Evolutionary conservation across 2,113 vertebrate genomes (phyloP).

Genomic region (Engystomops pustulosus): DNA sequence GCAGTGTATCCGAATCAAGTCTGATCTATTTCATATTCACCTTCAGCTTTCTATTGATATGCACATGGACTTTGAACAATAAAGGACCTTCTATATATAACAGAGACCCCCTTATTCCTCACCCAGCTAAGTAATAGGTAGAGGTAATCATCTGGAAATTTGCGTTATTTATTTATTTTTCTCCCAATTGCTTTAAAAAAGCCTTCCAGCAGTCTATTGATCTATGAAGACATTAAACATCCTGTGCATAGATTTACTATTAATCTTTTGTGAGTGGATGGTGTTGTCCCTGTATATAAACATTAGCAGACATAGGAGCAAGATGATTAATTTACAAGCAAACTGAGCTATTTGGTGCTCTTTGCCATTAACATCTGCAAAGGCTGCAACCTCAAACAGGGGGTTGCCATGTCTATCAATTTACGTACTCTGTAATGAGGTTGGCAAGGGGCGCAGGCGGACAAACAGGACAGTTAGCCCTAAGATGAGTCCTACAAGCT

Average conservation of each 20-base stretch:
- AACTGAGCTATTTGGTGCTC: neutral
- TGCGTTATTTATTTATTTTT: slow-evolving; percentile 42
- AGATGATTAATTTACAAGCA: slow-evolving; percentile 45
- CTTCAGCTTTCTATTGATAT: neutral
- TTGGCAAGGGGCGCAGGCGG: no score
- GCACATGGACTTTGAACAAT: neutral
- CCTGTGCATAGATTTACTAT: slow-evolving; percentile 52
- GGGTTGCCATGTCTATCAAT: neutral
- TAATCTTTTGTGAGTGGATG: slow-evolving; percentile 52
- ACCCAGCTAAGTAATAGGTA: neutral
- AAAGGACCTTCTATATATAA: neutral
- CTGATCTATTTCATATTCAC: neutral
- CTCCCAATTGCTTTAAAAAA: slow-evolving; percentile 29
- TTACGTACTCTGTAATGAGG: no score
- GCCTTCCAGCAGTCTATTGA: slow-evolving; percentile 54
- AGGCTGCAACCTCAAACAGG: neutral
- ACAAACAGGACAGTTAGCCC: no score
- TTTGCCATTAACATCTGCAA: neutral
- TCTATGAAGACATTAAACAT: slow-evolving; percentile 49
- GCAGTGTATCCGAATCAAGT: neutral
- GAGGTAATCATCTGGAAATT: slow-evolving; percentile 2
- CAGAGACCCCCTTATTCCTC: neutral
- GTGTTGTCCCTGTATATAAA: slow-evolving; percentile 39
- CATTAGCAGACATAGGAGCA: neutral
- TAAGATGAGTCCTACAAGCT: no score